Evolutionary conservation across 2,888 invertebrate species (phyloP), one percentile per base, ranked within the genome.

Genomic region (Cataglyphis cursor): DNA sequence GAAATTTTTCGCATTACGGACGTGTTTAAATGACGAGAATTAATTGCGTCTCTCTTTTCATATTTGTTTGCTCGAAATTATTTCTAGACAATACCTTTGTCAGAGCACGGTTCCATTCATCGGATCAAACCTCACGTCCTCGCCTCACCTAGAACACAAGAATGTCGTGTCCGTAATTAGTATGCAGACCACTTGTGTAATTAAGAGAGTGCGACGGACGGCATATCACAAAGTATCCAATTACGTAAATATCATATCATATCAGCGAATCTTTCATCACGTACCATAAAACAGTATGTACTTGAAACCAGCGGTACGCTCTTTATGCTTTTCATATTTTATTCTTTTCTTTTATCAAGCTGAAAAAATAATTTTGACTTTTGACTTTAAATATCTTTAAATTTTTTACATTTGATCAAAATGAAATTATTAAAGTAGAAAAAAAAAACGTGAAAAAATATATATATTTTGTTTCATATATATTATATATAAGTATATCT

Each of bases 11-110:
- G 24, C 70, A 28, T 28, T 44, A 44, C 21, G 9, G 35, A 1
- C 41, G 21, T 21, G 15, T 59, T 72, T 72, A 31, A 70, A 75
- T 24, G 51, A 15, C n/a, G 48, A 28, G n/a, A 31, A 72, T 70
- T 68, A 72, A 59, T 72, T n/a, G n/a, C 44, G 59, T 12, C n/a
- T 35, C 1, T 41, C 48, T 61, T 44, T 59, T 44, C 1, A 44
- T 18, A 44, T n/a, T 24, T 59, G 48, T 80, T 24, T 38, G 61
- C 65, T 74, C 83, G 82, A 83, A 85, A 87, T 87, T 86, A 89
- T 87, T 89, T 87, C 81, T 81, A 87, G 85, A 87, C 85, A 87
- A 87, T 88, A 88, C 86, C 88, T 85, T 87, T 83, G 82, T 74
- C 83, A 64, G 84, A 85, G 85, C 81, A 75, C 81, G 82, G 84